Evolutionary conservation across 2,113 vertebrate species (phyloP).

Genomic region (Pangasianodon hypophthalmus): DNA sequence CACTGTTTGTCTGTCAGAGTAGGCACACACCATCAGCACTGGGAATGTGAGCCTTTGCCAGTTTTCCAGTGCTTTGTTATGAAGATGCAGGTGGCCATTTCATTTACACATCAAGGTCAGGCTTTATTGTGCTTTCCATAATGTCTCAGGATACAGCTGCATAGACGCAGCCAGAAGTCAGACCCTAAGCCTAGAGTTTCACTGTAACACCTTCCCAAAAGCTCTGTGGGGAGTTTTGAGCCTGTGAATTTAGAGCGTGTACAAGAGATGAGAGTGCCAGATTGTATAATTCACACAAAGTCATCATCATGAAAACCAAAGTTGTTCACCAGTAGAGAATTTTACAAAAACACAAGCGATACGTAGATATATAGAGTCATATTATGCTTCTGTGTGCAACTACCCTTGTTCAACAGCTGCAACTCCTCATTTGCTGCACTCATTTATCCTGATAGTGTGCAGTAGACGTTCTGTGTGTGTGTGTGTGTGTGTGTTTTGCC

Average conservation of each 20-base stretch:
- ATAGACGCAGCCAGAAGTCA: constrained; percentile 8
- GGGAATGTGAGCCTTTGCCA: constrained; percentile 43
- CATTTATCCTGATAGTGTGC: background rate
- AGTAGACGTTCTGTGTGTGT: background rate
- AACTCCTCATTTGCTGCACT: no score
- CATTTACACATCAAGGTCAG: constrained; percentile 43
- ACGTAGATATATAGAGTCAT: background rate
- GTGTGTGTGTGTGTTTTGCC: background rate
- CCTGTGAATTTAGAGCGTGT: background rate
- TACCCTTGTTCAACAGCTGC: no score
- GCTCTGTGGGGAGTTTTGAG: background rate
- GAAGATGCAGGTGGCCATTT: constrained; percentile 40
- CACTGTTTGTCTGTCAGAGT: constrained; percentile 6
- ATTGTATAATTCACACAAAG: background rate
- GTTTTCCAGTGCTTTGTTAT: constrained; percentile 41
- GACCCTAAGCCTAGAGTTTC: background rate
- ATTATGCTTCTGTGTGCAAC: background rate
- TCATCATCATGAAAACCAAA: background rate
- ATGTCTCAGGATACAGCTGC: constrained; percentile 53
- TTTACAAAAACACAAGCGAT: background rate
- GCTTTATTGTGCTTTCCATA: constrained; percentile 32
- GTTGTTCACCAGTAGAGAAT: background rate
- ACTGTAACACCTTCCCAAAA: constrained; percentile 8
- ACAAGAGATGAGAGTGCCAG: background rate
- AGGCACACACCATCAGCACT: background rate